Percentiles rank a stretch among this genome's conserved stretches.
These are phyloP conservation scores for Adelosebastes latens DNA, from an alignment of 2,797 vertebrate genomes.

Conservation along the genomic window DNA sequence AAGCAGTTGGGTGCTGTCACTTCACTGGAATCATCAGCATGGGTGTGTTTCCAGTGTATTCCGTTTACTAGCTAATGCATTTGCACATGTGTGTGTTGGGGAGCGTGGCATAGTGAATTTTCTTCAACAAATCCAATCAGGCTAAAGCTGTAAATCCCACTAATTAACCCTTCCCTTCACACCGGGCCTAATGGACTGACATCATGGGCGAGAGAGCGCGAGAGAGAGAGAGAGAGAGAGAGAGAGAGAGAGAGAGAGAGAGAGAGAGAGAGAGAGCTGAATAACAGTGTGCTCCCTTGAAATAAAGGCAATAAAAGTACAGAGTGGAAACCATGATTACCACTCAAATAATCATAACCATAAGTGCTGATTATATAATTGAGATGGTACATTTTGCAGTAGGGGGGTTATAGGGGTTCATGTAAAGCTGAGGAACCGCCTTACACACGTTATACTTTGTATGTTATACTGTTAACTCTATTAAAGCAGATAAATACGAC, in stretches of 20 bases:
- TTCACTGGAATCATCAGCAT: slow-evolving; percentile 18
- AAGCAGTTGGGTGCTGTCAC: too few species aligned
- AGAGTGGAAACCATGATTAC: slow-evolving; percentile 3
- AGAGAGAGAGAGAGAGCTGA: not conserved
- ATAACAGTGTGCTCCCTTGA: not conserved
- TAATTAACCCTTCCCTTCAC: slow-evolving; percentile 69
- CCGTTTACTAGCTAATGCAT: slow-evolving; percentile 9
- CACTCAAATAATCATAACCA: not conserved
- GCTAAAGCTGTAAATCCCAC: slow-evolving; percentile 58
- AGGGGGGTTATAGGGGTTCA: not conserved
- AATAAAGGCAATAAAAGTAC: not conserved
- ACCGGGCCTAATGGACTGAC: slow-evolving; percentile 54
- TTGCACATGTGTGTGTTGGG: not conserved
- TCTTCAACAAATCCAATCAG: slow-evolving; percentile 66
- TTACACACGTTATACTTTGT: not conserved
- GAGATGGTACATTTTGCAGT: not conserved
- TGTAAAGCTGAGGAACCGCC: not conserved
- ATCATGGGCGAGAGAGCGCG: not conserved
- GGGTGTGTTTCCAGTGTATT: slow-evolving; percentile 7
- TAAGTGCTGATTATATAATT: slow-evolving; percentile 1
- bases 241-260: not conserved
- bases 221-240: not conserved
- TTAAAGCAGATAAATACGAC: not conserved
- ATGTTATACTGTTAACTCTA: not conserved
- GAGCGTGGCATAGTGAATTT: not conserved